Evolutionary conservation across 2,113 vertebrate species (phyloP).

Genomic region (Pandion haliaetus): DNA sequence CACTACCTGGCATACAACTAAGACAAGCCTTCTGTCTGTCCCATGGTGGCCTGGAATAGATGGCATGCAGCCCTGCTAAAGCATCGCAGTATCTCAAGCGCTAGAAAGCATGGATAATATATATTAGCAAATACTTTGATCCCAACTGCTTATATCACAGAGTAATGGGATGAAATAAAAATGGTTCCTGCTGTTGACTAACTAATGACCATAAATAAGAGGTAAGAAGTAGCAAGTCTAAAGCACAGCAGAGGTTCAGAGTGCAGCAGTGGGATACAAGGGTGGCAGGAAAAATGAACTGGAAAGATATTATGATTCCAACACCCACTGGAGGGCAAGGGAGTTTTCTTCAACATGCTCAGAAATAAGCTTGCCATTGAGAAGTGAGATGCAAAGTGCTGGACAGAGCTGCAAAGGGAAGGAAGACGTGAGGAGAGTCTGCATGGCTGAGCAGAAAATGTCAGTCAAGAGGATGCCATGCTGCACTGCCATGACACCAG

Average conservation of each 20-base stretch:
- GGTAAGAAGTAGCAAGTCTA: not conserved
- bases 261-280: not conserved
- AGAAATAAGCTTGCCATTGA: not conserved
- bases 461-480: not conserved
- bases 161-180: not conserved
- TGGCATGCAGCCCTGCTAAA: not conserved
- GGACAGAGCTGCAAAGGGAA: not conserved
- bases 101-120: not conserved
- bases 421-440: not conserved
- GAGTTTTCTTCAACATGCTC: not conserved
- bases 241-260: not conserved
- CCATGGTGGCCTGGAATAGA: not conserved
- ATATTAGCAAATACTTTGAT: not conserved
- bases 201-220: not conserved
- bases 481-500: not conserved
- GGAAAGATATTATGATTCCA: not conserved
- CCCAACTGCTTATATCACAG: not conserved
- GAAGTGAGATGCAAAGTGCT: not conserved
- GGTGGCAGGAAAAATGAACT: not conserved
- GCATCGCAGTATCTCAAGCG: not conserved
- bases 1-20: not conserved
- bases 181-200: not conserved
- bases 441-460: not conserved
- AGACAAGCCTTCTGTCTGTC: not conserved
- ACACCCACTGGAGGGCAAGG: not conserved